Evolutionary conservation across 23 tunicate species (phyloP).

Genomic region (Halocynthia roretzi): DNA sequence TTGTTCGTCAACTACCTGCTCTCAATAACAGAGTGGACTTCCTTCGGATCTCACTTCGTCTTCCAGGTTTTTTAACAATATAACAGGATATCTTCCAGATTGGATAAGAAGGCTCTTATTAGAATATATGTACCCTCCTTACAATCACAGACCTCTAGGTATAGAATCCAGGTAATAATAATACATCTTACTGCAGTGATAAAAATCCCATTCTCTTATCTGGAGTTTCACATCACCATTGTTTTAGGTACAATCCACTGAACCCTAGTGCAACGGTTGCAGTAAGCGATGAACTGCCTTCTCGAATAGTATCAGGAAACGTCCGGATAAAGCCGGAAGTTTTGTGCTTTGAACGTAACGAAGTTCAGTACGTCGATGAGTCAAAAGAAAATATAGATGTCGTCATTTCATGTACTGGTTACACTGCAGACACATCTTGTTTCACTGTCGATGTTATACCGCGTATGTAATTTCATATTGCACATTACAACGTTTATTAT

Average conservation of each 20-base stretch:
- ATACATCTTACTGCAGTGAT: too few relatives aligned
- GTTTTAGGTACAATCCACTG: too few relatives aligned
- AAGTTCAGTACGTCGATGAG: constrained; percentile 26
- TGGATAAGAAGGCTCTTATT: background rate
- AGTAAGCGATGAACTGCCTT: constrained; percentile 21
- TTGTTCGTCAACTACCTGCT: too few relatives aligned
- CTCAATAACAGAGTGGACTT: constrained; percentile 13
- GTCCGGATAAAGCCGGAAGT: constrained; percentile 29
- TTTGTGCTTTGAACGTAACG: constrained; percentile 7
- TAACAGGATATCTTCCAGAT: constrained; percentile 6
- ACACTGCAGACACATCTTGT: constrained; percentile 12
- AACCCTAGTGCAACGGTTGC: too few relatives aligned
- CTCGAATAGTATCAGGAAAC: constrained; percentile 23
- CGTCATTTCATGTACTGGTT: constrained; percentile 51
- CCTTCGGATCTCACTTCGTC: constrained; percentile 20
- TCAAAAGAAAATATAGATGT: constrained; percentile 24
- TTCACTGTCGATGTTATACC: constrained; percentile 34
- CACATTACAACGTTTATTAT: background rate
- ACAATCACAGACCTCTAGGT: constrained; percentile 29
- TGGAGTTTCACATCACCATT: too few relatives aligned
- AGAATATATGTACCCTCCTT: background rate
- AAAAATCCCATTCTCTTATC: too few relatives aligned
- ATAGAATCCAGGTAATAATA: background rate
- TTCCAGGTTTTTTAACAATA: constrained; percentile 7
- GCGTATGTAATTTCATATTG: constrained; percentile 7